phyloP scores from a whole-genome alignment of 2,797 vertebrate species.

The Salarias fasciatus region DNA sequence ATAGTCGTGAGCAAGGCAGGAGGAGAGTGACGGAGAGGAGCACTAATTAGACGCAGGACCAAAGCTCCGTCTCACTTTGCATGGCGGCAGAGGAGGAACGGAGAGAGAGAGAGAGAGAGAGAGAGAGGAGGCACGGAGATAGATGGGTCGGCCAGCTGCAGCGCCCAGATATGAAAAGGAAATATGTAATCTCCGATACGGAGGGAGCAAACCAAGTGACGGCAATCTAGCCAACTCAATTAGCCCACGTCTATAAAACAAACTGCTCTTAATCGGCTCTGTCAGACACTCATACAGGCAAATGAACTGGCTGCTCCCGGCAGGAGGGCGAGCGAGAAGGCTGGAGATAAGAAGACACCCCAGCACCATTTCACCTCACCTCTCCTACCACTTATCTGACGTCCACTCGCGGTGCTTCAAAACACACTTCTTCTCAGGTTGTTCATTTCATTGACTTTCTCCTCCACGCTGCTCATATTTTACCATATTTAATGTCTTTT shows the following conservation, averaged over 20 bases:
- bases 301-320: slow-evolving; percentile 61
- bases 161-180: slow-evolving; percentile 75
- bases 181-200: slow-evolving; percentile 75
- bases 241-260: slow-evolving; percentile 79
- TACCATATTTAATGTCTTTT: slow-evolving; percentile 15
- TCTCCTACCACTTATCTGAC: slow-evolving; percentile 42
- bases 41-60: slow-evolving; percentile 74
- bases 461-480: slow-evolving; percentile 13
- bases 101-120: too few species aligned
- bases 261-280: slow-evolving; percentile 77
- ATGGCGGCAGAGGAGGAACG: slow-evolving; percentile 33
- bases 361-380: slow-evolving; percentile 32
- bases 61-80: slow-evolving; percentile 61
- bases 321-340: not conserved
- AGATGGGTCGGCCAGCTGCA: slow-evolving; percentile 68
- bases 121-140: slow-evolving; percentile 66
- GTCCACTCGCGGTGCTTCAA: slow-evolving; percentile 34
- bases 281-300: slow-evolving; percentile 62
- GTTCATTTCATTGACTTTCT: slow-evolving; percentile 19
- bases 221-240: slow-evolving; percentile 80
- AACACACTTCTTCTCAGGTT: slow-evolving; percentile 6
- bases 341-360: slow-evolving; percentile 48
- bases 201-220: slow-evolving; percentile 48
- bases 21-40: slow-evolving; percentile 72
- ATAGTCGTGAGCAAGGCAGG: slow-evolving; percentile 59